Conservation (phyloP, 2,113 vertebrate genomes). For the Aix galericulata region DNA sequence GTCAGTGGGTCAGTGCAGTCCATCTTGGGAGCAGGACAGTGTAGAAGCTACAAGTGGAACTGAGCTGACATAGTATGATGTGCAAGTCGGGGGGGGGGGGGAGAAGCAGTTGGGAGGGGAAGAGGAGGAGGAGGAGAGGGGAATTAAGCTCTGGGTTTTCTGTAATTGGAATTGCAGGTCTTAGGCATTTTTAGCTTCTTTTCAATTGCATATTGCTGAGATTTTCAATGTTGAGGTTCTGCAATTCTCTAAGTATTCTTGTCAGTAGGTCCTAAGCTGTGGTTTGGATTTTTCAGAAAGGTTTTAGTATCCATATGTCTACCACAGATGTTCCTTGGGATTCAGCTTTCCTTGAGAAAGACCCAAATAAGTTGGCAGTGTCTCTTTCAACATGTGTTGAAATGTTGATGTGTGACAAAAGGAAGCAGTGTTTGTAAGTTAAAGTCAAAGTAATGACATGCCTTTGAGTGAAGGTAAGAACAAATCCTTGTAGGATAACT, state of each 20-base stretch:
- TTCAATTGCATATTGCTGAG: neutral
- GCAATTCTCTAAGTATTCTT: neutral
- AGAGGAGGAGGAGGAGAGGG: neutral
- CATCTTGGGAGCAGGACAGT: neutral
- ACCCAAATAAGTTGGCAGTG: neutral
- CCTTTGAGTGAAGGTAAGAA: slow-evolving; percentile 35
- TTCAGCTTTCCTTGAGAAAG: slow-evolving; percentile 30
- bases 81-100: neutral
- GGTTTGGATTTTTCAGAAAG: neutral
- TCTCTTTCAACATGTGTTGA: neutral
- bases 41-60: neutral
- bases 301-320: neutral
- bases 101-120: neutral
- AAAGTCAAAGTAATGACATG: slow-evolving; percentile 33
- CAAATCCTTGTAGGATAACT: neutral
- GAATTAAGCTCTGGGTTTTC: neutral
- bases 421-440: slow-evolving; percentile 9
- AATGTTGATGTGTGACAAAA: slow-evolving; percentile 10
- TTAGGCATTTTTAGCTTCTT: neutral
- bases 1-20: neutral
- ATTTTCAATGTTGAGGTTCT: neutral
- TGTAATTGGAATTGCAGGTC: neutral
- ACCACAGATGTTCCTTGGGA: neutral
- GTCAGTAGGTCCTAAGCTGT: neutral
- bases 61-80: neutral